Evolutionary conservation across 2,797 vertebrate genomes (phyloP), one percentile per base, ranked within the genome.

Genomic region (Agapornis canus): DNA sequence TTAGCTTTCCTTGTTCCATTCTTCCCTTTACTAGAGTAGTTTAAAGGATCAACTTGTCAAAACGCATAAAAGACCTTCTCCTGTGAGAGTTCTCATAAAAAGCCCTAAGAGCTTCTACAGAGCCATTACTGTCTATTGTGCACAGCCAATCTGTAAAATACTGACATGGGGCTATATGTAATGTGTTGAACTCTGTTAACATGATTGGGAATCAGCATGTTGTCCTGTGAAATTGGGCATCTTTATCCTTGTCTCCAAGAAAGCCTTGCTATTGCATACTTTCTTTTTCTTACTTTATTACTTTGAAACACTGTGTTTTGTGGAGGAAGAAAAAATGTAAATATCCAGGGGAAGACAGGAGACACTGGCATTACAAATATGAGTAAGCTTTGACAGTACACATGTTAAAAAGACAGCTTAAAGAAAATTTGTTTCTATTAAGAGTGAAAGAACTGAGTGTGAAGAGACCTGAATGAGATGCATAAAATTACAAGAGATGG

Each of bases 21-120:
- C 85, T 94, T 91, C 69, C 51, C 42, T 81, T 92, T 73, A 77
- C 59, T 64, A n/a, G 29, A 84, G 73, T 64, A 86, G 77, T 92
- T 96, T 96, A 96, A 95, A 91, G 42, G 87, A 94, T 93, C 91
- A 90, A 56, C 80, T 94, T 92, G 92, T 96, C 92, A 94, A 84
- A 94, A 91, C 81, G 89, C 86, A 94, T 94, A 91, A 96, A 93
- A 92, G 91, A 90, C 82, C 86, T 25, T 82, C 71, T 90, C 56
- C 23, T 82, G 82, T 91, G 91, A 84, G 91, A 95, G 70, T 94
- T 96, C 95, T 95, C 48, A 73, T 86, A 90, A 94, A 92, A 92
- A 82, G 51, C 89, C 87, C 49, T 82, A 57, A 82, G 66, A 95
- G 92, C 51, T 92, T 65, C 65, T 39, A n/a, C 27, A 61, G 86